phyloP scores from a whole-genome alignment of 2,888 invertebrate genomes.

The Glaucopsyche alexis region DNA sequence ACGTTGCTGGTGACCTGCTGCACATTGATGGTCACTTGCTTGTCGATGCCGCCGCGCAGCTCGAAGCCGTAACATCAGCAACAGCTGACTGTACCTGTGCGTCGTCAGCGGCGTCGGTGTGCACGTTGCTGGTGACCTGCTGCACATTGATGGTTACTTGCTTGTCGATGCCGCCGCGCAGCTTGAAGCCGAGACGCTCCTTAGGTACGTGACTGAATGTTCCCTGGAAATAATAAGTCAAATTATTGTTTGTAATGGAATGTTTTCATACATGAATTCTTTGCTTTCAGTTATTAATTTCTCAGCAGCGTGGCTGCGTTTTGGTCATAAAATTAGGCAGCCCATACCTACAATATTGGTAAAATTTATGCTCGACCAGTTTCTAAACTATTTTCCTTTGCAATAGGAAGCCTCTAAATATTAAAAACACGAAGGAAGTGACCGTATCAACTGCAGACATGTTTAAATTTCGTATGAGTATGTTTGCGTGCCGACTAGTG shows the following conservation, averaged over 20 bases:
- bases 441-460: background rate
- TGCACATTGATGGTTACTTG: slow-evolving; percentile 94
- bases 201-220: slow-evolving; percentile 91
- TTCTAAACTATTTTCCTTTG: too few species aligned
- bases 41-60: slow-evolving; percentile 90
- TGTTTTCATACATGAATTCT: background rate
- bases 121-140: slow-evolving; percentile 82
- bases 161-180: slow-evolving; percentile 91
- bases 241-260: background rate
- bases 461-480: too few species aligned
- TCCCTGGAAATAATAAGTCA: slow-evolving; percentile 69
- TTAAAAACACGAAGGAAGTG: background rate
- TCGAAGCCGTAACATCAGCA: slow-evolving; percentile 82
- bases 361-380: too few species aligned
- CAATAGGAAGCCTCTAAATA: too few species aligned
- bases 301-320: too few species aligned
- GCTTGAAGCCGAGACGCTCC: slow-evolving; percentile 91
- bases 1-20: slow-evolving; percentile 84
- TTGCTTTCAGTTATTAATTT: too few species aligned
- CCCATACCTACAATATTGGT: too few species aligned
- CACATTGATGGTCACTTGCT: slow-evolving; percentile 93
- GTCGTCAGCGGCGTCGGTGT: slow-evolving; percentile 62
- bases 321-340: too few species aligned
- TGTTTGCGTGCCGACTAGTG: slow-evolving; percentile 81
- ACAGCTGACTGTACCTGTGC: slow-evolving; percentile 51